Evolutionary conservation across 2,888 invertebrate species (phyloP).

Genomic region (Sycophila texana): DNA sequence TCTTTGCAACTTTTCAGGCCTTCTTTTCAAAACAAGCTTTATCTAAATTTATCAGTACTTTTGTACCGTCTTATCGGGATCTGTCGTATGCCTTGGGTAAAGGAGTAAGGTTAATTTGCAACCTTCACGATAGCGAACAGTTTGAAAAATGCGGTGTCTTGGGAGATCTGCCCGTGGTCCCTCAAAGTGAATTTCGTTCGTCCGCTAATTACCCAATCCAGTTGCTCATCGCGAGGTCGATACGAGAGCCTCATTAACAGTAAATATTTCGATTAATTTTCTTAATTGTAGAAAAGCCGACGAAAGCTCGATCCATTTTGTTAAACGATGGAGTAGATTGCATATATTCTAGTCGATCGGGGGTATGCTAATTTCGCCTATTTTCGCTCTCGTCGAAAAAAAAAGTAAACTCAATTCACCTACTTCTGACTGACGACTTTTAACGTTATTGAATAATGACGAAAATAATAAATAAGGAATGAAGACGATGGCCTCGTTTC

Average conservation of each 20-base stretch:
- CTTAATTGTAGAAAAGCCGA: not conserved
- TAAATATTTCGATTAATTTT: conserved; percentile 6
- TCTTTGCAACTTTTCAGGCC: conserved; percentile 60
- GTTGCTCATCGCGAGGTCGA: not conserved
- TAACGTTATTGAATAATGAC: too few relatives aligned
- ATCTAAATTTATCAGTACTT: conserved; percentile 69
- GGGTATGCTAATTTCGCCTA: too few relatives aligned
- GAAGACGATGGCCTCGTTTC: not conserved
- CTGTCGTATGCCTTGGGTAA: conserved; percentile 59
- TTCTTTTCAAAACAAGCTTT: conserved; percentile 66
- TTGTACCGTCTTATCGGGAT: conserved; percentile 66
- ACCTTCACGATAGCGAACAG: conserved; percentile 44
- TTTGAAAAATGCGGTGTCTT: conserved; percentile 47
- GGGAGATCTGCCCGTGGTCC: conserved; percentile 29
- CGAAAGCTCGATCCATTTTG: not conserved
- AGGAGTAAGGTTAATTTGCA: conserved; percentile 54
- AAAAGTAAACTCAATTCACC: too few relatives aligned
- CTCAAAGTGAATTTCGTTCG: not conserved
- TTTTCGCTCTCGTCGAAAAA: too few relatives aligned
- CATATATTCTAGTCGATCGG: conserved; percentile 3
- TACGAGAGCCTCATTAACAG: not conserved
- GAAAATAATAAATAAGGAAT: too few relatives aligned
- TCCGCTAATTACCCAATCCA: not conserved
- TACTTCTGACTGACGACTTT: too few relatives aligned
- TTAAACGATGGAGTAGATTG: conserved; percentile 17